Conservation (phyloP, 2,797 vertebrate genomes). For the Sebastes itinus region DNA sequence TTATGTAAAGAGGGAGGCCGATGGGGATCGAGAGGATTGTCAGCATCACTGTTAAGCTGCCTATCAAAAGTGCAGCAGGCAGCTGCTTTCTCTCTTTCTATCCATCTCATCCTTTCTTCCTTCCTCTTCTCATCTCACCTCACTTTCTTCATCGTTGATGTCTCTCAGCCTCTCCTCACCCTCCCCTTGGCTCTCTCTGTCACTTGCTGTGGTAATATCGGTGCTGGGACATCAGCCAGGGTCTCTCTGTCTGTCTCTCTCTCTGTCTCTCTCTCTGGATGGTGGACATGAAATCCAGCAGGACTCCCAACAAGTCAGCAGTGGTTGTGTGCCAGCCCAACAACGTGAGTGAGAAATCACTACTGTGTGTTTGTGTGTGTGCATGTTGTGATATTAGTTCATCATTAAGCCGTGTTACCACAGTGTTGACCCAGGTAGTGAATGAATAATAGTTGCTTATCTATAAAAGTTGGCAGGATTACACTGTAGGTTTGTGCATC, state of each 20-base stretch:
- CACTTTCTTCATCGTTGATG: background rate
- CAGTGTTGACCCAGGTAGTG: background rate
- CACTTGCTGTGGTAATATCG: background rate
- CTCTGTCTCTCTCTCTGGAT: conserved; percentile 10
- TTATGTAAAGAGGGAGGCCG: background rate
- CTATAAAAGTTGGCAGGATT: background rate
- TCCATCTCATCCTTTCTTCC: background rate
- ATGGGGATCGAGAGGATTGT: conserved; percentile 16
- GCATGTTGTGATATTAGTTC: background rate
- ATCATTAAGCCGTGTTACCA: background rate
- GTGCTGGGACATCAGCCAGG: conserved; percentile 1
- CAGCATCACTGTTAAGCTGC: conserved; percentile 40
- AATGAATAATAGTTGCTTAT: background rate
- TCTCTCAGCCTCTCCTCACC: background rate
- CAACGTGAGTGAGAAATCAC: conserved; percentile 35
- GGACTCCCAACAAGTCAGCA: conserved; percentile 34
- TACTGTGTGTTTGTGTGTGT: conserved; percentile 18
- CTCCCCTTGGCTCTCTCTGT: background rate
- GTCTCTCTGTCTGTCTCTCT: background rate
- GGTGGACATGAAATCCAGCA: conserved; percentile 52
- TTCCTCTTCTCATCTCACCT: background rate
- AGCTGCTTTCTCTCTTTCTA: background rate
- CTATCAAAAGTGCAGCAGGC: conserved; percentile 33
- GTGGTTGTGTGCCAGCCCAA: conserved; percentile 20
- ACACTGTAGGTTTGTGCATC: background rate